Conservation (phyloP, 2,797 vertebrate species). For the Xiphophorus birchmanni region DNA sequence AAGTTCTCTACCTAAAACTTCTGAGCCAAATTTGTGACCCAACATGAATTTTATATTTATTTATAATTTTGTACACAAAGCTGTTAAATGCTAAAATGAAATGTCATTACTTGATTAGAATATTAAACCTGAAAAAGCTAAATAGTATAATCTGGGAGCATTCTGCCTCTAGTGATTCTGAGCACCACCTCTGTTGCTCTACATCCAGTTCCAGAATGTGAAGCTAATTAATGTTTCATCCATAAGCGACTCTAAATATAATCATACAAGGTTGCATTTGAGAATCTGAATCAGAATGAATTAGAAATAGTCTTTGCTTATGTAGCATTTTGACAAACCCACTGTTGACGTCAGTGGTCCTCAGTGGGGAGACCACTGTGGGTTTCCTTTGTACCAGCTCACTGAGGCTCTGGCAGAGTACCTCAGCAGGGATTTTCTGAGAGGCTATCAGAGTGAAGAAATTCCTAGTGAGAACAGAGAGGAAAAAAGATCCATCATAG, state of each 20-base stretch:
- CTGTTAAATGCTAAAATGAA: not conserved
- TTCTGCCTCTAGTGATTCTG: not conserved
- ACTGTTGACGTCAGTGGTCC: not conserved
- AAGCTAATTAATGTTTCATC: not conserved
- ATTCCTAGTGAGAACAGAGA: constrained; percentile 6
- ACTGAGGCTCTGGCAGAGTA: not conserved
- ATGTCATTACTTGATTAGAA: not conserved
- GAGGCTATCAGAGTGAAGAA: not conserved
- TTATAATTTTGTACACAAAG: not conserved
- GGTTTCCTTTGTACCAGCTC: not conserved
- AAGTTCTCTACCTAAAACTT: not conserved
- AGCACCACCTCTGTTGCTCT: not conserved
- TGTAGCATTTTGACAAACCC: not conserved
- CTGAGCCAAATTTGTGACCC: not conserved
- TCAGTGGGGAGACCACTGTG: not conserved
- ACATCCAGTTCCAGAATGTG: not conserved
- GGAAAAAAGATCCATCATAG: not conserved
- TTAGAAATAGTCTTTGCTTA: not conserved
- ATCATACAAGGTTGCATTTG: not conserved
- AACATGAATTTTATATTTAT: not conserved
- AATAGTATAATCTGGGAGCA: not conserved
- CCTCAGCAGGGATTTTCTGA: not conserved
- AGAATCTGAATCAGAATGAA: not conserved
- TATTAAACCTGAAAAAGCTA: not conserved
- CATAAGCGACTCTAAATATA: not conserved